Percentiles rank a stretch among this genome's conserved stretches.
Conservation (phyloP, 2,113 vertebrate genomes). For the Gnathonemus echidnorhynchus region DNA sequence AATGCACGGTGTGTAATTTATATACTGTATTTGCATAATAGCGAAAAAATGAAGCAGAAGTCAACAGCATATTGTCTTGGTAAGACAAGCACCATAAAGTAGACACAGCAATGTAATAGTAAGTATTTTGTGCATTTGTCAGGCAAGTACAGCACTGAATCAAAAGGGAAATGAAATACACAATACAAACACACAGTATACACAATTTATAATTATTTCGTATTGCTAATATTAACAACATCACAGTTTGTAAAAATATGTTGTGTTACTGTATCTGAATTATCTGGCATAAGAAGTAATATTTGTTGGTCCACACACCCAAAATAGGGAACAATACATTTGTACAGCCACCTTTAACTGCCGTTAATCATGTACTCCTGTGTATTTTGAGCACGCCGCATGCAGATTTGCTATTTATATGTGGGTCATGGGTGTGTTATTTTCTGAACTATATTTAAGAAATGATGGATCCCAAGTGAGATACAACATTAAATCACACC, state of each 20-base stretch:
- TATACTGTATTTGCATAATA: not conserved
- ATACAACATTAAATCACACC: slow-evolving; percentile 47
- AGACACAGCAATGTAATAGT: not conserved
- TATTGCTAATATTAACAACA: not conserved
- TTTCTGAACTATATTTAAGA: slow-evolving; percentile 54
- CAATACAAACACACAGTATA: not conserved
- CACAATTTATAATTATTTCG: not conserved
- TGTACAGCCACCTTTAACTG: not conserved
- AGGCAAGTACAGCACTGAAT: not conserved
- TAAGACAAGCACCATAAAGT: not conserved
- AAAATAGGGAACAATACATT: not conserved
- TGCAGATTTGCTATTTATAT: slow-evolving; percentile 36
- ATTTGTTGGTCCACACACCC: not conserved
- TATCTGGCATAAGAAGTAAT: not conserved
- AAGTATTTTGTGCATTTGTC: not conserved
- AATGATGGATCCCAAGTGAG: slow-evolving; percentile 40
- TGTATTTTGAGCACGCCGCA: slow-evolving; percentile 29
- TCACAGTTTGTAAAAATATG: not conserved
- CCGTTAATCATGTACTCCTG: not conserved
- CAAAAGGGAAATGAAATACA: not conserved
- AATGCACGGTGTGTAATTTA: not conserved
- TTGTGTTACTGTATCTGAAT: not conserved
- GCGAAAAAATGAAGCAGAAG: not conserved
- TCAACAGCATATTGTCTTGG: not conserved
- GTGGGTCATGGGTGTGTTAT: slow-evolving; percentile 46